phyloP scores from a whole-genome alignment of 1,140 invertebrate genomes.

The Pseudomyrmex cubaensis region DNA sequence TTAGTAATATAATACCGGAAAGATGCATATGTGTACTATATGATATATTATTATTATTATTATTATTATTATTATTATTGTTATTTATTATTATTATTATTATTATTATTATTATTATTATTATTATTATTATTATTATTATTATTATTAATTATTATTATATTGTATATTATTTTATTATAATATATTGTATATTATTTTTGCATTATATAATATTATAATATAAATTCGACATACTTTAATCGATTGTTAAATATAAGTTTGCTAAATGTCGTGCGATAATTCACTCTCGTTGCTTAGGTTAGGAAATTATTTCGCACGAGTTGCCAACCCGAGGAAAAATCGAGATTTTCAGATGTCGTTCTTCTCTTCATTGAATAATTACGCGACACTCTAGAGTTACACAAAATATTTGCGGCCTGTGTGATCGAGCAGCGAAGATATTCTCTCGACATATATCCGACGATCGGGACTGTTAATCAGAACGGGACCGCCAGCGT shows the following conservation, averaged over 20 bases:
- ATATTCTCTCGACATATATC: slow-evolving; percentile 35
- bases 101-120: no score
- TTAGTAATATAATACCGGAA: no score
- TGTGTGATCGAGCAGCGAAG: slow-evolving; percentile 19
- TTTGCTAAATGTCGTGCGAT: not conserved
- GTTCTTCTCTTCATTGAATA: not conserved
- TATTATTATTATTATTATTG: no score
- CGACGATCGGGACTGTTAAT: slow-evolving; percentile 51
- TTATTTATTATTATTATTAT: no score
- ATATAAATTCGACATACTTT: slow-evolving; percentile 17
- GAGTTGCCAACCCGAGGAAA: slow-evolving; percentile 17
- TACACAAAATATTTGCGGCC: slow-evolving; percentile 3
- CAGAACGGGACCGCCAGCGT: slow-evolving; percentile 66
- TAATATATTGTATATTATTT: no score
- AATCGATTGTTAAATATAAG: slow-evolving; percentile 49
- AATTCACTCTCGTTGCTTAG: slow-evolving; percentile 36
- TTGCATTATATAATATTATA: not conserved
- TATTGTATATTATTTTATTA: no score
- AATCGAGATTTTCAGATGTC: slow-evolving; percentile 23
- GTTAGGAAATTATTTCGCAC: slow-evolving; percentile 38
- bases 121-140: no score
- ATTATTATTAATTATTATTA: no score
- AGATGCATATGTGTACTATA: no score
- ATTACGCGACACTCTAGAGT: slow-evolving; percentile 24
- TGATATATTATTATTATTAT: no score